Evolutionary conservation across 2,797 vertebrate genomes (phyloP).

Genomic region (Mormyrus proboscirostris): DNA sequence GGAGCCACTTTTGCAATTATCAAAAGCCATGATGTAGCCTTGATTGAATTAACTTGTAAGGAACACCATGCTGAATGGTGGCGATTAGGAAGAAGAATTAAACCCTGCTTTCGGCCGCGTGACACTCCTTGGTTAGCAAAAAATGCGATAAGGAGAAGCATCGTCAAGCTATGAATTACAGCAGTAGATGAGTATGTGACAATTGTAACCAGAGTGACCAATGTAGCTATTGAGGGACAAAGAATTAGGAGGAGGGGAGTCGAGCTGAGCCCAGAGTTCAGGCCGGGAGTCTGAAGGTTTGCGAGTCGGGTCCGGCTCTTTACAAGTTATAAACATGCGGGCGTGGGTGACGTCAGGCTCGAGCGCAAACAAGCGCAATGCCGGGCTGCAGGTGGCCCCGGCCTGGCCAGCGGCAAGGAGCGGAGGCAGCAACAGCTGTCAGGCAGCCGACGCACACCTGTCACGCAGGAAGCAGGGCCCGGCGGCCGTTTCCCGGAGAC

Average conservation of each 20-base stretch:
- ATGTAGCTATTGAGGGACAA: neutral
- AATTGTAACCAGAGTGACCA: neutral
- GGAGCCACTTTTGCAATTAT: neutral
- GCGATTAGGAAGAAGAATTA: neutral
- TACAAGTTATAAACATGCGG: conserved; percentile 59
- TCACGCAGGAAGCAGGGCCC: conserved; percentile 67
- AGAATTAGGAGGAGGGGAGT: neutral
- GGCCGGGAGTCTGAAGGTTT: neutral
- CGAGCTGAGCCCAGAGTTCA: neutral
- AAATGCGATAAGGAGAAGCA: neutral
- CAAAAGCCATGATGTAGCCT: neutral
- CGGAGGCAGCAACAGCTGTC: conserved; percentile 61
- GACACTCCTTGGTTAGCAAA: neutral
- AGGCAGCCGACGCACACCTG: conserved; percentile 66
- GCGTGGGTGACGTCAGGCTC: conserved; percentile 55
- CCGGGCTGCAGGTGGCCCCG: conserved; percentile 64
- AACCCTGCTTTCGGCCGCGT: neutral
- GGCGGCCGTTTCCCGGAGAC: conserved; percentile 72
- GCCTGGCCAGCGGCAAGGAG: neutral
- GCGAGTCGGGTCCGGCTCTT: neutral
- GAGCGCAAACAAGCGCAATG: conserved; percentile 55
- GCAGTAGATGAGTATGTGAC: neutral
- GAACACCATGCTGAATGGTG: neutral
- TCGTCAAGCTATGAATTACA: neutral
- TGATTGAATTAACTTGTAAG: neutral